Base-by-base conservation (phyloP, 2,888 invertebrate species). In the Boloria euphrosyne region DNA sequence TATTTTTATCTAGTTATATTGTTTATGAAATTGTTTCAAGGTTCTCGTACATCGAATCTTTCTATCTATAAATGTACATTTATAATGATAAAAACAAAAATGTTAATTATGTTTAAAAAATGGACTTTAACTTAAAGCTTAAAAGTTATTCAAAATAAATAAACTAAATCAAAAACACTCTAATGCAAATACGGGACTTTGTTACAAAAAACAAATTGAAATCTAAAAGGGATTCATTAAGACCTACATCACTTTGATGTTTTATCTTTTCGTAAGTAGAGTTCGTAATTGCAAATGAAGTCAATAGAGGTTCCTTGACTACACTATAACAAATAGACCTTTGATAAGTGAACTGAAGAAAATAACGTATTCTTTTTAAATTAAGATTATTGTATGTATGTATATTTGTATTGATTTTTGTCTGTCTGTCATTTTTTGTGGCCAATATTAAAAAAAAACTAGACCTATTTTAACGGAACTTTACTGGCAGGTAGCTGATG, bases 231-330 rank as follows among this genome's bases (percentile, higher is more conserved):
- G 62, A 54, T 53, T 58, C 54, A 65, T 69, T 62, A 69, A 47
- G 62, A 67, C 62, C 69, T 55, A 65, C 54, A 31, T 67, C 65
- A 60, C 70, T 70, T 70, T 70, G 67, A 70, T 67, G 65, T 65
- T 62, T 52, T 65, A 54, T 65, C 57, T 65, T 59, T 61, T 51
- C n/a, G n/a, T n/a, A n/a, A n/a, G n/a, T n/a, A n/a, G 53, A 62
- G 62, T 51, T 62, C 60, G 62, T 70, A 65, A 67, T 70, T 70
- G 59, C 67, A 65, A 70, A 70, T 67, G 62, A 55, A 67, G 70
- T 65, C 70, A 67, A 65, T 67, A 65, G 62, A 18, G 58, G 59
- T 57, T 52, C 60, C 44, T 61, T 60, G 67, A 63, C 65, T 54
- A 46, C 17, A 13, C 55, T 17, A 62, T 60, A 65, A 62, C 67